A percentile compares a stretch with the other conserved stretches of the same genome.
phyloP scores from a whole-genome alignment of 2,797 vertebrate species.

The Chelon auratus region DNA sequence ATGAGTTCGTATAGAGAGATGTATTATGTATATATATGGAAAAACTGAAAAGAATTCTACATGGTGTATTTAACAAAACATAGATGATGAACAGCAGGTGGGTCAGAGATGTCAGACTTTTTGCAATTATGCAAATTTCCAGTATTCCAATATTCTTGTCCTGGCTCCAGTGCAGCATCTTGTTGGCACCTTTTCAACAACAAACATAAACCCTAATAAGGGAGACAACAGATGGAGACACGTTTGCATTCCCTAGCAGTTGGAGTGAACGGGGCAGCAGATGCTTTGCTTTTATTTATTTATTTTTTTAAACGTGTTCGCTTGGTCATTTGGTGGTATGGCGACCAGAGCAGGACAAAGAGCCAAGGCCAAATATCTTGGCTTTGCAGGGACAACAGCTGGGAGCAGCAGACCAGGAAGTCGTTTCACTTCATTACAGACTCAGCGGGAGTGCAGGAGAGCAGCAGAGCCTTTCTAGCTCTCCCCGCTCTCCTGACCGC shows the following conservation, averaged over 20 bases:
- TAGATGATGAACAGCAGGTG: not conserved
- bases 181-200: not conserved
- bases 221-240: constrained; percentile 63
- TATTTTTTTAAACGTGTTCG: constrained; percentile 18
- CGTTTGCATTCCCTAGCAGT: constrained; percentile 70
- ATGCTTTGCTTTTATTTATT: constrained; percentile 70
- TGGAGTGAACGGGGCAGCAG: constrained; percentile 62
- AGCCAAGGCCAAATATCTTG: constrained; percentile 77
- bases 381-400: constrained; percentile 80
- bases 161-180: not conserved
- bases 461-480: constrained; percentile 52
- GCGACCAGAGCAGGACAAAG: constrained; percentile 69
- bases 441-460: constrained; percentile 70
- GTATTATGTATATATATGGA: too few relatives aligned
- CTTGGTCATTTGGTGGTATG: constrained; percentile 67
- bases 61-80: not conserved
- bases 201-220: not conserved
- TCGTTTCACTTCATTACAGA: constrained; percentile 82
- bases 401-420: constrained; percentile 79
- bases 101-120: too few relatives aligned
- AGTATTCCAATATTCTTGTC: not conserved
- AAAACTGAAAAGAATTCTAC: not conserved
- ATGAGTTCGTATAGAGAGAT: too few relatives aligned
- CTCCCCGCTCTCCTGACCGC: constrained; percentile 52
- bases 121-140: not conserved